Conservation (phyloP, 2,797 vertebrate species). For the Phrynocephalus forsythii region DNA sequence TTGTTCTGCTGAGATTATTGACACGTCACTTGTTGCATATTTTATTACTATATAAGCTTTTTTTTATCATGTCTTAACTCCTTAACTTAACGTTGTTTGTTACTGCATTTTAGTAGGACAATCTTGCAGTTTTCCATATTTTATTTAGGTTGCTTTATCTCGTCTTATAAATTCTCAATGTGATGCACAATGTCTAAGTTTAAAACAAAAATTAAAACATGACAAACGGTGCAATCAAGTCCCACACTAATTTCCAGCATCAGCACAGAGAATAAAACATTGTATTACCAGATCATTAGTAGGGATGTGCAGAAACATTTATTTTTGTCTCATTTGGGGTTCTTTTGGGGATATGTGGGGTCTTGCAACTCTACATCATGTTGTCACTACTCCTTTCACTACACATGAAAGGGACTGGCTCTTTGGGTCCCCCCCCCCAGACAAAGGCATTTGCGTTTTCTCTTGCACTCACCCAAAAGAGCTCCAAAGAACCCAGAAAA, state of each 20-base stretch:
- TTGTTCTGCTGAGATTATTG: constrained; percentile 29
- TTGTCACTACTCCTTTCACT: too few relatives aligned
- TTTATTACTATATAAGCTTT: constrained; percentile 3
- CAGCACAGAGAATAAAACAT: not conserved
- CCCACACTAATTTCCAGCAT: not conserved
- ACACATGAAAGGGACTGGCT: too few relatives aligned
- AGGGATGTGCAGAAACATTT: not conserved
- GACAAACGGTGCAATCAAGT: not conserved
- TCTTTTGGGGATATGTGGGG: too few relatives aligned
- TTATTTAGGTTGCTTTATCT: not conserved
- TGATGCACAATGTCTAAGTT: not conserved
- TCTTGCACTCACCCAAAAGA: too few relatives aligned
- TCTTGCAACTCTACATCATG: too few relatives aligned
- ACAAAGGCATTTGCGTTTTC: too few relatives aligned
- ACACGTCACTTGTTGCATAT: not conserved
- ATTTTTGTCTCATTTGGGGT: too few relatives aligned
- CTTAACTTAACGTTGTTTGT: constrained; percentile 14
- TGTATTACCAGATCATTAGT: not conserved
- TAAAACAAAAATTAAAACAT: not conserved
- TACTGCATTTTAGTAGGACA: not conserved
- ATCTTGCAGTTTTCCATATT: not conserved
- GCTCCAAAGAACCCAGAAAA: too few relatives aligned
- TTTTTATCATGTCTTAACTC: constrained; percentile 29
- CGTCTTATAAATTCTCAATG: not conserved
- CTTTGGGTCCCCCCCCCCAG: too few relatives aligned